These are phyloP conservation scores for Podarcis lilfordi DNA, from an alignment of 2,797 vertebrate species.

Conservation along the genomic window DNA sequence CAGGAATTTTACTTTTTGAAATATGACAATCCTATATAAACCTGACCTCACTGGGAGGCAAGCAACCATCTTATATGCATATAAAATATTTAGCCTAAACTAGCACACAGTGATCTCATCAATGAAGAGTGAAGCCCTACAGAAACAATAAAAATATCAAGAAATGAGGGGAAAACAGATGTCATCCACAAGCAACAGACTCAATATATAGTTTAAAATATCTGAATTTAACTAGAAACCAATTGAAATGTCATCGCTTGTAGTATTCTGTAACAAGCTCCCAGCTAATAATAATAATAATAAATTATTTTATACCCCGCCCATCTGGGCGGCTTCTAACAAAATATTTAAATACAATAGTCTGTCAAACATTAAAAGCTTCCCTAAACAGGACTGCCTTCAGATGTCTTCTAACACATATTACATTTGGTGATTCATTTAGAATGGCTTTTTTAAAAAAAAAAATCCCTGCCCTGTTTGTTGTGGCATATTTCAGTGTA, in stretches of 20 bases:
- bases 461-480: not conserved
- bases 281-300: no score
- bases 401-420: no score
- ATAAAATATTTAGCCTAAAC: not conserved
- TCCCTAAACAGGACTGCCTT: no score
- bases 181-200: not conserved
- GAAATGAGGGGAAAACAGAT: not conserved
- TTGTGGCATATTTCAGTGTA: not conserved
- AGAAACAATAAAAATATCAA: not conserved
- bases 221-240: not conserved
- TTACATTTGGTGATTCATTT: not conserved
- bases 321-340: no score
- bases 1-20: no score
- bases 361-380: no score
- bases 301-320: not conserved
- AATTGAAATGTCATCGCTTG: not conserved
- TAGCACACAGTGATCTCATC: not conserved
- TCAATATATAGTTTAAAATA: not conserved
- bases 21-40: no score
- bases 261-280: not conserved
- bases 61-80: constrained; percentile 16
- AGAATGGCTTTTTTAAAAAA: not conserved
- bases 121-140: not conserved
- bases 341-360: not conserved
- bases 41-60: not conserved